Base-by-base conservation (phyloP, 2,888 invertebrate genomes). In the Rotaria sp. region DNA sequence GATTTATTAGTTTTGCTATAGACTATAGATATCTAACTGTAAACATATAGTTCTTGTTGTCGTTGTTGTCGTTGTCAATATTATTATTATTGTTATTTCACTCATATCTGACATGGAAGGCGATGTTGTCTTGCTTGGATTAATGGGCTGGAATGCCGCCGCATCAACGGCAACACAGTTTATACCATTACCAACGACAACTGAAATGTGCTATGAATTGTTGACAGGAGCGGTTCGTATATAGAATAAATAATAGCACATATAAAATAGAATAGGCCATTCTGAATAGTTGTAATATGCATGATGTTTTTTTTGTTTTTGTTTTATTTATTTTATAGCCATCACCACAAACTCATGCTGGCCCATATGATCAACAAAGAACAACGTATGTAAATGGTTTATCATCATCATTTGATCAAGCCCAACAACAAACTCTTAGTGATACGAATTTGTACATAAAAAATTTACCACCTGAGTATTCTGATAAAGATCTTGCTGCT, bases 381-480 rank as follows among this genome's bases (percentile, higher is more conserved):
- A 35, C 67, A 21, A 18, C 35, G 2, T 67, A 38, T 67, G 18
- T 21, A 5, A 67, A 67, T 67, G 67, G 67, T 67, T 67, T n/a
- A 35, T 67, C 67, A 67, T 67, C 35, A 67, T 35, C 35, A 50
- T 50, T 50, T 67, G 35, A 35, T n/a, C 80, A 80, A 45, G 41
- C 30, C 13, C 67, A n/a, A 67, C 67, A 67, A 30, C 67, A 30
- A 7, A 24, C 67, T 80, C n/a, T 80, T 45, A 80, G 80, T 80
- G 80, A 80, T 41, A 80, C 80, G 10, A 80, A 80, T 80, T 80
- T 80, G 80, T 80, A 80, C 45, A 80, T 80, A 45, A 80, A 80
- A 45, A 80, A 80, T 80, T 45, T 80, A 15, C 80, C 80, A 80
- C n/a, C 45, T 45, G 80, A 80, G n/a, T 80, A 80, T 80, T 80